Evolutionary conservation across 2,888 invertebrate genomes (phyloP).

Genomic region (Dysmachus trigonus): DNA sequence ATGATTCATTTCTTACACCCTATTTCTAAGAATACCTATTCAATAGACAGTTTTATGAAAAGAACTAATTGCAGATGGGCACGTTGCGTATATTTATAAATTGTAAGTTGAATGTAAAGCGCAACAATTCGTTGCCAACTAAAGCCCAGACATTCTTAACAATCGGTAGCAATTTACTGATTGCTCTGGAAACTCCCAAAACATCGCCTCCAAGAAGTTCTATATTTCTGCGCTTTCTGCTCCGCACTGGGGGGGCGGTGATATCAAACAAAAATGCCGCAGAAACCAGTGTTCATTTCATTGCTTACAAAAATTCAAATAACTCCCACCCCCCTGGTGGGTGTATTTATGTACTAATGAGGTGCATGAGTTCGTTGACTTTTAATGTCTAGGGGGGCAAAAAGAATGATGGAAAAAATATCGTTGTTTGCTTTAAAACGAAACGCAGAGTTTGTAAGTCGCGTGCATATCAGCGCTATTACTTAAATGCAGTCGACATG

Average conservation of each 20-base stretch:
- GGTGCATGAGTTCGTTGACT: constrained; percentile 7
- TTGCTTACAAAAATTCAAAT: not conserved
- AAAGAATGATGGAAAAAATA: not conserved
- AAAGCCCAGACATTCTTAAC: not conserved
- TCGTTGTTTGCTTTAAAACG: not conserved
- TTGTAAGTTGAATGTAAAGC: not conserved
- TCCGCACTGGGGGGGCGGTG: not conserved
- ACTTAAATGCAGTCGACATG: not conserved
- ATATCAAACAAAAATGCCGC: not conserved
- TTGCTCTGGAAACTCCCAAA: not conserved
- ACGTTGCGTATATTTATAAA: not conserved
- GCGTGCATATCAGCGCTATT: not conserved
- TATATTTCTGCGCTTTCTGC: not conserved
- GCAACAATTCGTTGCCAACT: not conserved
- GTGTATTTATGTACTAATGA: not conserved
- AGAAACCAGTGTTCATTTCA: not conserved
- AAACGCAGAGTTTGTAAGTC: not conserved
- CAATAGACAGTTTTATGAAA: not conserved
- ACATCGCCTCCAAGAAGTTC: not conserved
- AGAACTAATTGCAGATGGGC: not conserved
- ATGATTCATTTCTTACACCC: not conserved
- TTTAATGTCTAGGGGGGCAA: not conserved
- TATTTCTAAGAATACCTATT: not conserved
- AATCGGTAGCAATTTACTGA: not conserved
- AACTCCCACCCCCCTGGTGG: not conserved